Percentiles rank a stretch among this genome's conserved stretches.
These are phyloP conservation scores for Chaunax sp. DNA, from an alignment of 2,797 vertebrate genomes.

Conservation along the genomic window DNA sequence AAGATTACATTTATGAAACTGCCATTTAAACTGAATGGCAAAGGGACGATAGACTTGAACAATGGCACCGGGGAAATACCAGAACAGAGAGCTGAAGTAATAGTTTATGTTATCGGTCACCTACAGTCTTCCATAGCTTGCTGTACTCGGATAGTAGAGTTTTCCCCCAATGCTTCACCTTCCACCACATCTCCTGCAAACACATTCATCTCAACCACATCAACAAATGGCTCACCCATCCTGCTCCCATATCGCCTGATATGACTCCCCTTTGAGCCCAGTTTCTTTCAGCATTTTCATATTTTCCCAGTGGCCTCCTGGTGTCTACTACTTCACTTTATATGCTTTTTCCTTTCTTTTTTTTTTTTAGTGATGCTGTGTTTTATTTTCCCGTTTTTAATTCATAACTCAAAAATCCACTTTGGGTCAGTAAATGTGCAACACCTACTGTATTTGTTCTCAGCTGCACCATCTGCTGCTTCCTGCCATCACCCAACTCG, in stretches of 20 bases:
- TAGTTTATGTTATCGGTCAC: slow-evolving; percentile 42
- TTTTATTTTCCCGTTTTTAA: slow-evolving; percentile 13
- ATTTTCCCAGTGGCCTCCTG: slow-evolving; percentile 16
- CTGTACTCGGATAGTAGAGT: slow-evolving; percentile 56
- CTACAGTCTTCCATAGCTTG: slow-evolving; percentile 60
- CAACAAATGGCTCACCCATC: slow-evolving; percentile 16
- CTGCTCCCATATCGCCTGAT: slow-evolving; percentile 5
- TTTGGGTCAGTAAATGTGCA: slow-evolving; percentile 42
- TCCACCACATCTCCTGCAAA: slow-evolving; percentile 33
- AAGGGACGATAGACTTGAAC: slow-evolving; percentile 11
- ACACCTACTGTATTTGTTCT: slow-evolving; percentile 56
- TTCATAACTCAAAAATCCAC: slow-evolving; percentile 41
- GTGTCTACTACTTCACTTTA: slow-evolving; percentile 13
- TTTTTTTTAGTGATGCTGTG: slow-evolving; percentile 2
- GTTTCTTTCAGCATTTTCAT: slow-evolving; percentile 29
- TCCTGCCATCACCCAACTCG: slow-evolving; percentile 73
- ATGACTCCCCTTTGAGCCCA: background rate
- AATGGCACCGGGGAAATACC: slow-evolving; percentile 18
- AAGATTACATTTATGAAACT: slow-evolving; percentile 7
- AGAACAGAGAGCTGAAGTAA: slow-evolving; percentile 1
- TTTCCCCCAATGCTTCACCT: slow-evolving; percentile 45
- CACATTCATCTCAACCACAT: slow-evolving; percentile 28
- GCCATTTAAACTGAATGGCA: slow-evolving; percentile 12
- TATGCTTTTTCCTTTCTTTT: background rate
- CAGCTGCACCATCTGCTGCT: slow-evolving; percentile 77